A percentile compares a stretch with the other conserved stretches of the same genome.
Conservation (phyloP, 2,888 invertebrate genomes). For the Pammene fasciana region DNA sequence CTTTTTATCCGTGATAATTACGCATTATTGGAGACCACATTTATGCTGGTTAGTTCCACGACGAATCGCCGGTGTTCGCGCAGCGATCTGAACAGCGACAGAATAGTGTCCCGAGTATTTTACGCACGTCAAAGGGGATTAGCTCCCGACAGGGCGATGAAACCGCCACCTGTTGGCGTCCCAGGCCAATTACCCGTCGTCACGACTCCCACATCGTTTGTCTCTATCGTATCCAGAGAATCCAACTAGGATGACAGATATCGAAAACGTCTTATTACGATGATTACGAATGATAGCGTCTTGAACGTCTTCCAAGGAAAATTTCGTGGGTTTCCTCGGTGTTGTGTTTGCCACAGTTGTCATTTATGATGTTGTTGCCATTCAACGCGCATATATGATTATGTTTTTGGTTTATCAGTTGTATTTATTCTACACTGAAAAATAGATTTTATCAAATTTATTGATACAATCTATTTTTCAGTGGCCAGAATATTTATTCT, state of each 20-base stretch:
- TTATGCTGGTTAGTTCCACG: not conserved
- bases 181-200: slow-evolving; percentile 52
- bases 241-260: slow-evolving; percentile 6
- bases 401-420: not conserved
- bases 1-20: not conserved
- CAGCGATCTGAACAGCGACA: not conserved
- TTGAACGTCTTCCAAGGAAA: slow-evolving; percentile 17
- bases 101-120: slow-evolving; percentile 29
- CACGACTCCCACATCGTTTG: not conserved
- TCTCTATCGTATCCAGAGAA: slow-evolving; percentile 4
- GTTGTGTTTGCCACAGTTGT: slow-evolving; percentile 5
- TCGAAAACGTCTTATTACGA: slow-evolving; percentile 2
- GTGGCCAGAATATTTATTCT: too few relatives aligned
- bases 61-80: not conserved
- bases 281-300: slow-evolving; percentile 8
- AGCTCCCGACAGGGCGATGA: slow-evolving; percentile 54
- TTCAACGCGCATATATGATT: not conserved
- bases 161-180: slow-evolving; percentile 59
- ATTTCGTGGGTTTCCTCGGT: not conserved
- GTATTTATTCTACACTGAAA: not conserved
- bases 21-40: not conserved
- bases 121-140: slow-evolving; percentile 53
- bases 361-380: not conserved
- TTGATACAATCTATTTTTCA: too few relatives aligned
- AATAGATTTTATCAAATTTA: too few relatives aligned